Evolutionary conservation across 2,888 invertebrate genomes (phyloP).

Genomic region (Catocala fraxini): DNA sequence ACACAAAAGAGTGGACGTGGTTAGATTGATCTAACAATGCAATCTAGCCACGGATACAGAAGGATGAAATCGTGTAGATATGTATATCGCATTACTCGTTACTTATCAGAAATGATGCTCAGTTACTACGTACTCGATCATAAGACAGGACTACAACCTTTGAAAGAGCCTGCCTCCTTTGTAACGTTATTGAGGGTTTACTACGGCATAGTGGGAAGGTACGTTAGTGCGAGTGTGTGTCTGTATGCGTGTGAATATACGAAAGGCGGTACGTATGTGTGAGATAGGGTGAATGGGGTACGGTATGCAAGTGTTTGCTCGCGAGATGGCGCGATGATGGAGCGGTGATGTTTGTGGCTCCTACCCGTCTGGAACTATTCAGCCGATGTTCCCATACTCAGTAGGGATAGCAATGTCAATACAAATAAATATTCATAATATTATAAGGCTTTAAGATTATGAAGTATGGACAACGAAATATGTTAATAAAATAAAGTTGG

Average conservation of each 20-base stretch:
- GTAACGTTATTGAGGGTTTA: constrained; percentile 45
- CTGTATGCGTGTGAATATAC: constrained; percentile 73
- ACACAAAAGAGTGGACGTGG: too few species aligned
- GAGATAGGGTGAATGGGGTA: constrained; percentile 35
- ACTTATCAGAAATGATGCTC: constrained; percentile 19
- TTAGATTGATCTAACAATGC: too few species aligned
- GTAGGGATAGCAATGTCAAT: constrained; percentile 43
- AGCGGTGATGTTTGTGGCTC: constrained; percentile 76
- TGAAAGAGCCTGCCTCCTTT: constrained; percentile 55
- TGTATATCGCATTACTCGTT: background rate
- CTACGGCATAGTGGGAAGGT: constrained; percentile 29
- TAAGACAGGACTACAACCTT: constrained; percentile 37
- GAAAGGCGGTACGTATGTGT: constrained; percentile 59
- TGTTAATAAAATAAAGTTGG: too few species aligned
- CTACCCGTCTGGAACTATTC: constrained; percentile 72
- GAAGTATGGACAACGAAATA: too few species aligned
- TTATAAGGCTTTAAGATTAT: too few species aligned
- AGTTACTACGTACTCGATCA: constrained; percentile 49
- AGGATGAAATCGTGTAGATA: background rate
- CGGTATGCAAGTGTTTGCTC: constrained; percentile 72
- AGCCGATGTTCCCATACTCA: constrained; percentile 59
- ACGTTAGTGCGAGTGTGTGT: constrained; percentile 47
- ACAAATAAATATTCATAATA: constrained; percentile 6
- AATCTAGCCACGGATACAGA: too few species aligned
- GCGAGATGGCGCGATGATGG: constrained; percentile 75